A percentile compares a stretch with the other conserved stretches of the same genome.
Evolutionary conservation across 2,113 vertebrate genomes (phyloP).

Genomic region (Callithrix jacchus): DNA sequence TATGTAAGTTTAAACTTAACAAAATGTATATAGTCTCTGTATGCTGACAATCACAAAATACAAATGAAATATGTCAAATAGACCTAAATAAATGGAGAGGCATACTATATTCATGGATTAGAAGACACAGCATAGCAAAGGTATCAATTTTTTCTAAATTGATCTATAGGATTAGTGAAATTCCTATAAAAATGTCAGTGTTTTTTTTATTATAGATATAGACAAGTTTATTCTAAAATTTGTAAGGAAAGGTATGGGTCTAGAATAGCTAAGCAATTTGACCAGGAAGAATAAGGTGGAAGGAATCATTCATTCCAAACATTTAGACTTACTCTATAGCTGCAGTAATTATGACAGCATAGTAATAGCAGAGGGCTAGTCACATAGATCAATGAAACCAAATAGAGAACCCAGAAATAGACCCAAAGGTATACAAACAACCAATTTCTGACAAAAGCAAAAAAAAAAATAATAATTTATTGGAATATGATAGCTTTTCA

Average conservation of each 20-base stretch:
- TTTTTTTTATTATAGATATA: background rate
- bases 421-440: background rate
- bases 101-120: background rate
- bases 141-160: background rate
- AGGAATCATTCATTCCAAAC: background rate
- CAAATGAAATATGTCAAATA: conserved; percentile 16
- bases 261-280: background rate
- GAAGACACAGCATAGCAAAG: background rate
- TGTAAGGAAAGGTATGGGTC: background rate
- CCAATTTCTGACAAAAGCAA: background rate
- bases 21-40: background rate
- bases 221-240: conserved; percentile 2
- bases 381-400: background rate
- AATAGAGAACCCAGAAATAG: background rate
- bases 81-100: background rate
- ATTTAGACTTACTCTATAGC: background rate
- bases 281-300: background rate
- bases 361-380: background rate
- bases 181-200: background rate
- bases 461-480: background rate
- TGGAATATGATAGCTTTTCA: background rate
- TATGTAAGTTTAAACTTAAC: background rate
- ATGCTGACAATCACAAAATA: background rate
- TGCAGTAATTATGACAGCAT: background rate
- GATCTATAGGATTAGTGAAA: background rate